Evolutionary conservation across 2,888 invertebrate genomes (phyloP).

Genomic region (Dorcus hopei): DNA sequence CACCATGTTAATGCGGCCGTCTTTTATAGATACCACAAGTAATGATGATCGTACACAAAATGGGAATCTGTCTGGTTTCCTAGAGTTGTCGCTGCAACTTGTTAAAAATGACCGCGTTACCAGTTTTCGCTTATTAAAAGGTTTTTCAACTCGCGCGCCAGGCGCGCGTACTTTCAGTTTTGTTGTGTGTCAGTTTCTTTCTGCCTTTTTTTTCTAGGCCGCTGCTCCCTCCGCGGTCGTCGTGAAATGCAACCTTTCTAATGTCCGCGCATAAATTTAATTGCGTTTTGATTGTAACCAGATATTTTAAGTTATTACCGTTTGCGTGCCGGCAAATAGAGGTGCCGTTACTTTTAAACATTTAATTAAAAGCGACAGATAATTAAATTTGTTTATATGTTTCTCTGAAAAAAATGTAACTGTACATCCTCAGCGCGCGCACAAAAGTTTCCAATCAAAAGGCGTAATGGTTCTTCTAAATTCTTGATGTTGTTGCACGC

Average conservation of each 20-base stretch:
- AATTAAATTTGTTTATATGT: too few species aligned
- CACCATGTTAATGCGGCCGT: constrained; percentile 7
- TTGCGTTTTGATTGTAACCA: neutral
- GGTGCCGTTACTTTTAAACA: too few species aligned
- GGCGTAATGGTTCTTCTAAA: too few species aligned
- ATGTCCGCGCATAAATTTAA: neutral
- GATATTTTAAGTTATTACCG: too few species aligned
- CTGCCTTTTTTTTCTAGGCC: neutral
- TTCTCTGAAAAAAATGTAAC: too few species aligned
- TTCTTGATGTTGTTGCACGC: too few species aligned
- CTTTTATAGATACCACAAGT: constrained; percentile 13
- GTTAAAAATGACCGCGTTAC: constrained; percentile 16
- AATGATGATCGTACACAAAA: constrained; percentile 14
- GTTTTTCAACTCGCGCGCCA: neutral
- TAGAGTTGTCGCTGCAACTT: constrained; percentile 11
- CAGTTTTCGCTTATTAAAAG: constrained; percentile 11
- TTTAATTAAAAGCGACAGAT: too few species aligned
- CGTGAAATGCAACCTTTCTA: neutral
- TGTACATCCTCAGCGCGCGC: too few species aligned
- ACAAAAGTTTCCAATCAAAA: too few species aligned
- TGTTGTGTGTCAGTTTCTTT: neutral
- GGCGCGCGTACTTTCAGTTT: constrained; percentile 4
- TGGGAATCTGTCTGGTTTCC: constrained; percentile 10
- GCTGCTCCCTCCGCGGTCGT: neutral
- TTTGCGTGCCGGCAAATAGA: too few species aligned